Base-by-base conservation (phyloP, 2,888 invertebrate species). In the Metalampra italica region DNA sequence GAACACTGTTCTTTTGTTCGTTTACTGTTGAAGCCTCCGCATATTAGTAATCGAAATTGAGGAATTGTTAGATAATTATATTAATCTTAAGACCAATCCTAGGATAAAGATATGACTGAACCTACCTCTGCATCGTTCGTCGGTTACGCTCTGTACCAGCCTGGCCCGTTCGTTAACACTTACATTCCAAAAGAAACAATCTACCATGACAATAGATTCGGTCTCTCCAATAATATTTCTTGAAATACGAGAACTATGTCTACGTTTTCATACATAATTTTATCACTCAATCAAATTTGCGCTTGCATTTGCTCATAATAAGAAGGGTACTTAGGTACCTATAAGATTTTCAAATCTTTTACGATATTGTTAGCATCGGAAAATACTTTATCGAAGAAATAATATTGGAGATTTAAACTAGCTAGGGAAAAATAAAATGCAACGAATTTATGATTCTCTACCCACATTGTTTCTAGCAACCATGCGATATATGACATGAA, bases 121-220 rank as follows among this genome's bases (percentile, higher is more conserved):
- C 88, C 86, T 87, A 89, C 88, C 88, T 89, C 85, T 76, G 71
- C 69, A 65, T 82, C 83, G 86, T 65, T 82, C 83, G 86, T 72
- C 64, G 88, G 77, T n/a, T 36, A 39, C 41, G 75, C 79, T 82
- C 80, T 79, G 78, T 78, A 74, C 82, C 86, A 70, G 78, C 79
- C 76, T 73, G 76, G 77, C 79, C 82, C 81, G 79, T 75, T 82
- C 78, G 62, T 75, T 62, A 74, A 86, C 82, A 81, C 78, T 82
- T 72, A 86, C 78, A 82, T 81, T 75, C 79, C 85, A 83, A 86
- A 88, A 88, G 85, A 83, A 81, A 87, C 88, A 89, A 85, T 88
- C 87, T 89, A 89, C 85, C 89, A 89, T 89, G 88, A 89, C 89
- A 86, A 86, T 88, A 89, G 89, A 88, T 76, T 77, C 63, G 65